Percentiles rank a stretch among this genome's conserved stretches.
phyloP scores from a whole-genome alignment of 2,113 vertebrate genomes.

The Thunnus maccoyii region DNA sequence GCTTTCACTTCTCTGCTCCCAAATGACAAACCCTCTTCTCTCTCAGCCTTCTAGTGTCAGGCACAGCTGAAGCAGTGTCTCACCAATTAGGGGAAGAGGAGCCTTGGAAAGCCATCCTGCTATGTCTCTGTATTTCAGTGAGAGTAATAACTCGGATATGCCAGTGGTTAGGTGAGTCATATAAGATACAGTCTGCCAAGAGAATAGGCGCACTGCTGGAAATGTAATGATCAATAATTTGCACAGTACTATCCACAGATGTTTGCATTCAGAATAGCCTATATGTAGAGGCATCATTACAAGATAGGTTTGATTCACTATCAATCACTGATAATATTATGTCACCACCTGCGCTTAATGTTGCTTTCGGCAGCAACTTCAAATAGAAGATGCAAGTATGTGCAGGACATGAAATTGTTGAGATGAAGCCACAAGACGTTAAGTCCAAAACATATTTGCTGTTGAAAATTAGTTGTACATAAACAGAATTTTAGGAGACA shows the following conservation, averaged over 20 bases:
- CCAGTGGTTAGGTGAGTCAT: conserved; percentile 46
- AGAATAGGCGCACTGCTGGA: conserved; percentile 35
- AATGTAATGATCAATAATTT: conserved; percentile 60
- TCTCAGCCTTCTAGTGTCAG: conserved; percentile 58
- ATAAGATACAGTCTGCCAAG: conserved; percentile 34
- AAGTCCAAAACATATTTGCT: no score
- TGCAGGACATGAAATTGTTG: neutral
- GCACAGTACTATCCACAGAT: conserved; percentile 25
- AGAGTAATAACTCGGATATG: conserved; percentile 58
- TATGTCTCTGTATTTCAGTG: conserved; percentile 40
- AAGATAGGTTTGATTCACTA: neutral
- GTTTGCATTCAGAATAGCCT: conserved; percentile 23
- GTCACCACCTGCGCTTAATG: neutral
- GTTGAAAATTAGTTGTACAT: no score
- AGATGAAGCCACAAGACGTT: neutral
- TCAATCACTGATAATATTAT: conserved; percentile 14
- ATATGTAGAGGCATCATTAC: neutral
- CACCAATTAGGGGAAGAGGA: conserved; percentile 72
- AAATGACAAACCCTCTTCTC: conserved; percentile 68
- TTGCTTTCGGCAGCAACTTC: neutral
- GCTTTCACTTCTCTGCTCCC: conserved; percentile 73
- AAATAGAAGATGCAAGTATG: neutral
- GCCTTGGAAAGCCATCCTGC: conserved; percentile 45
- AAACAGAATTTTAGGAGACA: no score
- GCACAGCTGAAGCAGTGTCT: conserved; percentile 55